Evolutionary conservation across 2,888 invertebrate species (phyloP).

Genomic region (Tuta absoluta): DNA sequence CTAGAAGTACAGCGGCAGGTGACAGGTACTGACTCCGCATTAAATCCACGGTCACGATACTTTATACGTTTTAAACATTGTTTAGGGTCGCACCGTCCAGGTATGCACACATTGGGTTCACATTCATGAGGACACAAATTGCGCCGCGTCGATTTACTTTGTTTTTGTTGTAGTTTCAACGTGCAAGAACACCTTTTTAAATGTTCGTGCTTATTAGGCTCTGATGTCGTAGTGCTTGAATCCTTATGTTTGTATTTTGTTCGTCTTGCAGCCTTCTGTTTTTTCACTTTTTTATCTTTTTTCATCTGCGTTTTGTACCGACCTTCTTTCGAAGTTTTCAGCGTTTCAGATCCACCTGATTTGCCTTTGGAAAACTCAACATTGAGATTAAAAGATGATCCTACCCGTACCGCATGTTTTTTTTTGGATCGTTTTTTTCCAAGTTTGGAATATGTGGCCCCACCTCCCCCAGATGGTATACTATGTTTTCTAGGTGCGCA

Average conservation of each 20-base stretch:
- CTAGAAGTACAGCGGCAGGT: not conserved
- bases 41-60: slow-evolving; percentile 8
- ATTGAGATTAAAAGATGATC: slow-evolving; percentile 43
- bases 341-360: not conserved
- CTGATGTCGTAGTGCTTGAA: slow-evolving; percentile 1
- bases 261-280: not conserved
- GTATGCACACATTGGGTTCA: slow-evolving; percentile 45
- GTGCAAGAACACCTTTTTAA: slow-evolving; percentile 15
- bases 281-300: not conserved
- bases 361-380: slow-evolving; percentile 43
- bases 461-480: not conserved
- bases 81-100: slow-evolving; percentile 45
- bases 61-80: slow-evolving; percentile 38
- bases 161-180: slow-evolving; percentile 7
- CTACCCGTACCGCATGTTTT: slow-evolving; percentile 33
- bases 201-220: not conserved
- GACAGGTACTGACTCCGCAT: not conserved
- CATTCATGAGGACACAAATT: slow-evolving; percentile 40
- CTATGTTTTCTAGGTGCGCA: not conserved
- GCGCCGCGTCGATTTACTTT: not conserved
- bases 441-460: not conserved
- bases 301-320: not conserved
- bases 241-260: slow-evolving; percentile 1
- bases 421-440: not conserved
- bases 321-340: not conserved